Evolutionary conservation across 2,113 vertebrate species (phyloP).

Genomic region (Pygathrix nemaeus): DNA sequence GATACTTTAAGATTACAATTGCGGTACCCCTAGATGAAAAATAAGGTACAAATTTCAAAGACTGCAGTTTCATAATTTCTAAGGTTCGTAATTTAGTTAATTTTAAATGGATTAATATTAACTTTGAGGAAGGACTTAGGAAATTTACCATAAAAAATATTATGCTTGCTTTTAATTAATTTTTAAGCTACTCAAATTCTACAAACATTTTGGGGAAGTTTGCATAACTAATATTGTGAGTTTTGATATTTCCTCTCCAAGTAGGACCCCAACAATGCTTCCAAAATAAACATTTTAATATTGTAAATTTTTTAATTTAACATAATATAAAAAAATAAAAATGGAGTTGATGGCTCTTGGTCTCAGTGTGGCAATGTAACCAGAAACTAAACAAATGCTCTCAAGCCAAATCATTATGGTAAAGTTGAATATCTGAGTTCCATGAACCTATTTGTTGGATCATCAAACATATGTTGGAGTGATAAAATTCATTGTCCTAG

Average conservation of each 20-base stretch:
- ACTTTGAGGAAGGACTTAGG: neutral
- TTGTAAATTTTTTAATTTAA: neutral
- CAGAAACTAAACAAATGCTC: neutral
- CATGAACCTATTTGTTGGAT: neutral
- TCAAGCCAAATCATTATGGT: neutral
- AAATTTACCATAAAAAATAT: neutral
- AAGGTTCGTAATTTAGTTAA: neutral
- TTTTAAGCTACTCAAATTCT: conserved; percentile 25
- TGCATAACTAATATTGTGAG: neutral
- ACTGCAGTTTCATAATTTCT: neutral
- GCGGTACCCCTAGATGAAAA: neutral
- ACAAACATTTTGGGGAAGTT: neutral
- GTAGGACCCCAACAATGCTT: neutral
- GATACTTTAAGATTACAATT: neutral
- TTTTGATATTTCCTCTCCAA: neutral
- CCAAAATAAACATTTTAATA: neutral
- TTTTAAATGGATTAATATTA: conserved; percentile 16
- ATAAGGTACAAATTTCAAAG: neutral
- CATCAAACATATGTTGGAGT: neutral
- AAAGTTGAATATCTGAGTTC: neutral
- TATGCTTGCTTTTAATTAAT: neutral
- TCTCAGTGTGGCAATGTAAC: neutral
- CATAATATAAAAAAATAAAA: neutral
- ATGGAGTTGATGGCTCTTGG: neutral
- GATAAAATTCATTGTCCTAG: neutral